Base-by-base conservation (phyloP, 2,113 vertebrate genomes). In the Orthonyx spaldingii region DNA sequence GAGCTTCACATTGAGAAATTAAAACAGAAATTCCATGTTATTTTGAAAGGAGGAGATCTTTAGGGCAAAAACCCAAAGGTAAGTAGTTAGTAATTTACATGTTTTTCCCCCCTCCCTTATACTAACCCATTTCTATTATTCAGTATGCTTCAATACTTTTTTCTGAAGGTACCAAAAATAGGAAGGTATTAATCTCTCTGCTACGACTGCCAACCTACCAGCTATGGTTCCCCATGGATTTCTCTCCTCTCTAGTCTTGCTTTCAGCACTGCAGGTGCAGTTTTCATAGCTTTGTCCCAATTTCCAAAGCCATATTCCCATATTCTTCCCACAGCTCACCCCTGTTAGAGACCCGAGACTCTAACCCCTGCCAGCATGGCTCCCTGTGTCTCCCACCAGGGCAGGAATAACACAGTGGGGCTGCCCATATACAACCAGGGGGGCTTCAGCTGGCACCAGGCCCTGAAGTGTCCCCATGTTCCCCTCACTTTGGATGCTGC, bases 351-450 rank as follows among this genome's bases (percentile, higher is more conserved):
- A 59, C 3, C 14, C 5, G 41, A 46, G 28, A 27, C 10, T 35
- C 8, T 12, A 52, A 17, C 15, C 6, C 26, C 13, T 55, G 22
- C 19, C 50, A 47, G 8, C 32, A 27, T 1, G 0, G 7, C 3
- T 52, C 8, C 20, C n/a, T 6, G 1, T 17, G 7, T 30, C 53
- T 88, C 30, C 12, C 26, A 13, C 5, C 55, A 60, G 44, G 8
- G 28, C 41, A 8, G 30, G 17, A 24, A 56, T 12, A 19, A 65
- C 2, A 4, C 7, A 4, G 11, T 24, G 39, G 7, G 9, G 6
- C 13, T 69, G 41, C 37, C 4, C 9, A 14, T 1, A 1, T 23
- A 39, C 16, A 39, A 1, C 19, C 16, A 3, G 1, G 10, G n/a
- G 11, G 3, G 3, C 20, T 56, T 5, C 55, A 41, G 41, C 21